These are phyloP conservation scores for Belgica antarctica DNA, from an alignment of 2,888 invertebrate species.

Conservation along the genomic window DNA sequence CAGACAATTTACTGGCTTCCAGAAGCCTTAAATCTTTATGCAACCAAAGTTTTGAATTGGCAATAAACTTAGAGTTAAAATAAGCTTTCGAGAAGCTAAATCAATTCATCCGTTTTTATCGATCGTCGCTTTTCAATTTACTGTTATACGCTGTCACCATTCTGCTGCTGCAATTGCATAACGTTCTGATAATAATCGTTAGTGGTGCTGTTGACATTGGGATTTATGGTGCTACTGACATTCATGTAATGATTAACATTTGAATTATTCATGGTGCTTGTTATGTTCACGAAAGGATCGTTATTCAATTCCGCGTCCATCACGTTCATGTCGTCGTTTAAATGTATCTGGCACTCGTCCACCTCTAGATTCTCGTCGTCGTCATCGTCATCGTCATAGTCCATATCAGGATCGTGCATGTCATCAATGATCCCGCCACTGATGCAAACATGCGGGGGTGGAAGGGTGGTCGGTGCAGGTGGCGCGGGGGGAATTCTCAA, in stretches of 20 bases:
- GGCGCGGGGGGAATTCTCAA: conserved; percentile 55
- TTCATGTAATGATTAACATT: conserved; percentile 43
- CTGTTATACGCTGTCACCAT: conserved; percentile 45
- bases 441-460: conserved; percentile 54
- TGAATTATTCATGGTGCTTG: conserved; percentile 31
- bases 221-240: conserved; percentile 42
- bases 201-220: conserved; percentile 22
- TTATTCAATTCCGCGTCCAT: conserved; percentile 37
- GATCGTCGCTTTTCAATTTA: conserved; percentile 5
- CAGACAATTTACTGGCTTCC: no score
- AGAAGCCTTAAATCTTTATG: no score
- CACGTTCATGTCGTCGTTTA: conserved; percentile 42
- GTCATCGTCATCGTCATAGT: conserved; percentile 47
- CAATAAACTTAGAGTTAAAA: no score
- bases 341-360: conserved; percentile 44
- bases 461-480: conserved; percentile 54
- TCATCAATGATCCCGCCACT: conserved; percentile 47
- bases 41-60: no score
- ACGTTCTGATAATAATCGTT: conserved; percentile 43
- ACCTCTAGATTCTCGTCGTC: conserved; percentile 51
- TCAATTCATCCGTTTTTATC: no score
- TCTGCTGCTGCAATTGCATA: conserved; percentile 44
- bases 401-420: conserved; percentile 47
- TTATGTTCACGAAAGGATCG: conserved; percentile 30
- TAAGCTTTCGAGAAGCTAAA: no score